Evolutionary conservation across 2,113 vertebrate genomes (phyloP).

Genomic region (Podiceps cristatus): DNA sequence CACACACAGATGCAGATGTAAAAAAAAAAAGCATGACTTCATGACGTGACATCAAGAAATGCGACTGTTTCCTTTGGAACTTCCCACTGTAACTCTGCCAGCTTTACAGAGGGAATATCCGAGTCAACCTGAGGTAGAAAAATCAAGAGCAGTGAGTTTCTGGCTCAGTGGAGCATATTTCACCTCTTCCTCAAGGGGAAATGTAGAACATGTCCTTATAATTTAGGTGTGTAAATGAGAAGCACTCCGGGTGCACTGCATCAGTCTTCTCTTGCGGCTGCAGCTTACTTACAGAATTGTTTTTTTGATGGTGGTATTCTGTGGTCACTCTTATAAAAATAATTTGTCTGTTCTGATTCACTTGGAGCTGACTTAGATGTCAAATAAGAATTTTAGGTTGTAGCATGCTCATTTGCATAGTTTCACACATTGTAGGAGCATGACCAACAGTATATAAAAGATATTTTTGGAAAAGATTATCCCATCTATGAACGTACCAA

Average conservation of each 20-base stretch:
- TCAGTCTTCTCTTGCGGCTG: neutral
- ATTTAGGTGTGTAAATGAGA: conserved; percentile 47
- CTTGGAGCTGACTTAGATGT: neutral
- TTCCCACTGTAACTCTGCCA: neutral
- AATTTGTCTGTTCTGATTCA: neutral
- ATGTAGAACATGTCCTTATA: conserved; percentile 38
- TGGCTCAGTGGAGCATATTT: neutral
- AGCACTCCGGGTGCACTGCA: neutral
- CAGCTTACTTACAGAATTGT: neutral
- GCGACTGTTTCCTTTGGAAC: neutral
- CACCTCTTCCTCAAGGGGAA: conserved; percentile 8
- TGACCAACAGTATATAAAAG: neutral
- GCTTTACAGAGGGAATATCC: neutral
- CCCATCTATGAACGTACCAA: neutral
- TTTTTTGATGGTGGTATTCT: neutral
- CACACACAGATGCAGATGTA: fast-evolving
- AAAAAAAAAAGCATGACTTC: neutral
- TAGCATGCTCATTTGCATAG: neutral
- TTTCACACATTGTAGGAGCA: neutral
- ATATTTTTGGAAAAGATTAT: neutral
- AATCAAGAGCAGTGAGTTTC: conserved; percentile 7
- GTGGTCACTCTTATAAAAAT: neutral
- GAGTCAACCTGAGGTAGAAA: conserved; percentile 10
- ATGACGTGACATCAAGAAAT: neutral
- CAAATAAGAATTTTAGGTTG: neutral